Evolutionary conservation across 1,140 invertebrate genomes (phyloP), one percentile per base, ranked within the genome.

Genomic region (Diabrotica undecimpunctata): DNA sequence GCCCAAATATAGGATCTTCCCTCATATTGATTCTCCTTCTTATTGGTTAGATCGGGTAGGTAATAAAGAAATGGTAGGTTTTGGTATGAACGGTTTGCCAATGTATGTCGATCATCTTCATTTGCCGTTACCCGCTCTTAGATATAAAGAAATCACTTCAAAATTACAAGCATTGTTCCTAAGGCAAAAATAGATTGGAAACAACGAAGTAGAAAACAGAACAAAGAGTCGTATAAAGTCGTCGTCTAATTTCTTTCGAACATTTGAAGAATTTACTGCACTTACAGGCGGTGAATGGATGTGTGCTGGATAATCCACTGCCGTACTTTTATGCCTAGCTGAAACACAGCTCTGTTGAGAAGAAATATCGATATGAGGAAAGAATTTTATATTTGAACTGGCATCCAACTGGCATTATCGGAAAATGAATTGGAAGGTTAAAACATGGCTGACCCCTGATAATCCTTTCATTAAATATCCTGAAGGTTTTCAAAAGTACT

Each of bases 381-480:
- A 89, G 2, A 89, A 93, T 77, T 90, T 89, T 0, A 81, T 96
- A 12, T 83, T 85, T 64, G 94, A 95, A 5, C 72, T 87, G n/a
- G 76, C 84, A 53, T 86, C 85, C 72, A 83, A 85, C 68, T 87
- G 85, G 85, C 84, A 87, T 78, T 86, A 87, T 55, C 25, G 67
- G 66, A 12, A 65, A n/a, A n/a, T n/a, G n/a, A n/a, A n/a, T n/a
- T n/a, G n/a, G n/a, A n/a, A n/a, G n/a, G n/a, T n/a, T n/a, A n/a
- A n/a, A n/a, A n/a, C n/a, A n/a, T n/a, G n/a, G n/a, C n/a, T n/a
- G n/a, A n/a, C n/a, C n/a, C n/a, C 64, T 13, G 63, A 60, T 7
- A 74, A 74, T 66, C 72, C 72, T 12, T 73, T 74, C 64, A 61
- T 72, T 51, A 68, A 66, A 35, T 70, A 66, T 58, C 52, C 59